Base-by-base conservation (phyloP, 2,888 invertebrate genomes). In the Sphaerophoria rueppellii region DNA sequence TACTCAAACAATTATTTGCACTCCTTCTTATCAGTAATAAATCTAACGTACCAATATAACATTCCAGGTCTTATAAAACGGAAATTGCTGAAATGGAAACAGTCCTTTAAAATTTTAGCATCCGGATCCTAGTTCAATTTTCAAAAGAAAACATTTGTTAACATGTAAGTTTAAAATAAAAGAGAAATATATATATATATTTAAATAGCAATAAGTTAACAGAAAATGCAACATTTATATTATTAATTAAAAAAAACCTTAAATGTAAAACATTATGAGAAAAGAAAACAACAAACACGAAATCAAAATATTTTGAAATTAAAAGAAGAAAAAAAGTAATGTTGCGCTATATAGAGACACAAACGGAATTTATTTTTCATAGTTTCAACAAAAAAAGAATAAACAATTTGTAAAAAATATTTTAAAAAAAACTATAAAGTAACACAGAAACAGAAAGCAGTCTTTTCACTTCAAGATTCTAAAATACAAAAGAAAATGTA, bases 71-170 rank as follows among this genome's bases (percentile, higher is more conserved):
- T 3, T 92, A 94, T 92, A 93, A 95, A 93, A 95, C 95, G 87
- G 95, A 95, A 92, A 95, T 95, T 88, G 96, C 97, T 89, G 97
- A 97, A 94, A 96, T 97, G 95, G 97, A 97, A 94, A 97, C 97
- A 91, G 97, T 97, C 93, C 96, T 97, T 95, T 96, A 96, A 86
- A 52, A 82, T 67, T 32, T 69, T 70, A 71, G 65, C 74, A 78
- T 85, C 71, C 80, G 82, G 54, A 79, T 80, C 82, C 83, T 82
- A 77, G 80, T 78, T 82, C 85, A 86, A 86, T 82, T 87, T 85
- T 70, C 60, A 82, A 80, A 78, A 79, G 55, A 52, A 55, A 72
- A 86, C 70, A 77, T 63, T 70, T 71, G 72, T 75, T 82, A 87
- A 74, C 82, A 78, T 70, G 37, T 76, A 78, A 70, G 54, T 61